These are phyloP conservation scores for Saxidomus purpurata DNA, from an alignment of 1,140 invertebrate species.

Conservation along the genomic window DNA sequence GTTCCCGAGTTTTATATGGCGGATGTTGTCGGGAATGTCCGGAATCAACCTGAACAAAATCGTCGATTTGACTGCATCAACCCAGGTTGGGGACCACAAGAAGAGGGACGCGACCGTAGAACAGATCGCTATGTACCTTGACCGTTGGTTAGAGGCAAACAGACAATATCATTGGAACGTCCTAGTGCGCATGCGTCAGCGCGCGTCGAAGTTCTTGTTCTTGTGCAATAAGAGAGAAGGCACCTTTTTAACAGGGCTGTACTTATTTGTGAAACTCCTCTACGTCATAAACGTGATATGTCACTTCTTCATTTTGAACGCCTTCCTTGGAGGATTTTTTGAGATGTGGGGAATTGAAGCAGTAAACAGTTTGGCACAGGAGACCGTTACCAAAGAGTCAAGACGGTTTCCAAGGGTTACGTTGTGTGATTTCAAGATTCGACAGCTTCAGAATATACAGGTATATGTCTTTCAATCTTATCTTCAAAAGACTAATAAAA, in stretches of 20 bases:
- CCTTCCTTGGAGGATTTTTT: conserved; percentile 87
- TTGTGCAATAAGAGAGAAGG: conserved; percentile 87
- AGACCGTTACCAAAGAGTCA: conserved; percentile 85
- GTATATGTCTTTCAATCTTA: conserved; percentile 33
- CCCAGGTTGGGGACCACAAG: conserved; percentile 77
- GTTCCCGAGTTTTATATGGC: conserved; percentile 83
- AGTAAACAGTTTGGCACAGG: conserved; percentile 84
- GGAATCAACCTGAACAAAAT: conserved; percentile 82
- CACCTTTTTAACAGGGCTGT: conserved; percentile 86
- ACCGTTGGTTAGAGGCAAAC: conserved; percentile 82
- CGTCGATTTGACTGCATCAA: conserved; percentile 79
- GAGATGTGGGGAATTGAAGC: conserved; percentile 87
- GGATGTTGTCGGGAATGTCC: conserved; percentile 79
- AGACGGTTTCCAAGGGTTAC: conserved; percentile 86
- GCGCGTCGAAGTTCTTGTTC: conserved; percentile 80
- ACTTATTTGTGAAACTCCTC: conserved; percentile 87
- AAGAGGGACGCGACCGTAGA: conserved; percentile 80
- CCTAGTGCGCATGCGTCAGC: conserved; percentile 78
- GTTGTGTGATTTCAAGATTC: conserved; percentile 87
- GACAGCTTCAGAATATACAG: conserved; percentile 84
- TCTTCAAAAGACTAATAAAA: background rate
- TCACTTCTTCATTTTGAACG: conserved; percentile 87
- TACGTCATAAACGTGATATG: conserved; percentile 87
- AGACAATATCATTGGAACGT: conserved; percentile 81
- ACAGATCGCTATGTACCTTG: conserved; percentile 81